A percentile compares a stretch with the other conserved stretches of the same genome.
Evolutionary conservation across 2,888 invertebrate species (phyloP).

Genomic region (Calephelis perditalis): DNA sequence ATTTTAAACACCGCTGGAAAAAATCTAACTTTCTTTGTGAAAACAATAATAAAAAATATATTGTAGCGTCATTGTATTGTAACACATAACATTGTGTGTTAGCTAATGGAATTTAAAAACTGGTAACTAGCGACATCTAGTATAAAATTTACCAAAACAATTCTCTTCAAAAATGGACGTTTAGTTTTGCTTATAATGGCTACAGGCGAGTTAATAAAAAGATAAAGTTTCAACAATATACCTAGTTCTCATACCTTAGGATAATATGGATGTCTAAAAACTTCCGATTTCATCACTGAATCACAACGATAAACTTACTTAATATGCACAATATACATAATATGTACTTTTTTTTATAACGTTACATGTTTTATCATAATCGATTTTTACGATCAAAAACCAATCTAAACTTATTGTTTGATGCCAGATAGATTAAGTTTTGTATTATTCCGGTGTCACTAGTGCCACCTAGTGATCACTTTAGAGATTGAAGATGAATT

Average conservation of each 20-base stretch:
- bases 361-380: not conserved
- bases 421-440: not conserved
- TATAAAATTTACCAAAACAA: not conserved
- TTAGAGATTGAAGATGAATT: not conserved
- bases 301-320: not conserved
- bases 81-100: too few relatives aligned
- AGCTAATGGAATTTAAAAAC: not conserved
- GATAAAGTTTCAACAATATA: too few relatives aligned
- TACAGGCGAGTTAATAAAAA: too few relatives aligned
- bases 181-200: too few relatives aligned
- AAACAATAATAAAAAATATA: too few relatives aligned
- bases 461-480: not conserved
- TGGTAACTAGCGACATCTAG: not conserved
- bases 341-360: not conserved
- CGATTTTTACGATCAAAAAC: too few relatives aligned
- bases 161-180: not conserved
- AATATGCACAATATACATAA: not conserved
- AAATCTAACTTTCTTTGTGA: too few relatives aligned
- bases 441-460: not conserved
- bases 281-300: too few relatives aligned
- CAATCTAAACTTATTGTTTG: not conserved
- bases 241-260: too few relatives aligned
- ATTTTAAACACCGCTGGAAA: too few relatives aligned
- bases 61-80: too few relatives aligned
- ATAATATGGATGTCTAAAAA: too few relatives aligned